Evolutionary conservation across 2,888 invertebrate genomes (phyloP), one percentile per base, ranked within the genome.

Genomic region (Napeogenes inachia): DNA sequence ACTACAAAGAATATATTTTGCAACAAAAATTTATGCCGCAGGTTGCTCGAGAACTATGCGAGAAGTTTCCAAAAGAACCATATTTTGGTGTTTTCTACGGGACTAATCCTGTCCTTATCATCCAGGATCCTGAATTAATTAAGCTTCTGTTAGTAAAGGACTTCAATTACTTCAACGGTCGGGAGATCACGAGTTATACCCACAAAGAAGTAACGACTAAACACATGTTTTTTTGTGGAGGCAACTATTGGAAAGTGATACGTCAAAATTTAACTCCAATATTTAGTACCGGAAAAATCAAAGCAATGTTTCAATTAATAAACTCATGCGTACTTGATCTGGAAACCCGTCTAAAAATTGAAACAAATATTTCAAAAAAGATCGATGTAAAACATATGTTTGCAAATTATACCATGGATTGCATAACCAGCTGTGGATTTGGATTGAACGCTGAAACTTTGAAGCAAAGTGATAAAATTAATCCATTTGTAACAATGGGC

Each of bases 231-330:
- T 76, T 71, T 56, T 70, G 72, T 0, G 69, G 75, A 53, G 88
- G 88, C 0, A 82, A 87, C 66, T 65, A 70, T 3, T 87, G 88
- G 87, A 84, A 80, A 21, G 21, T 21, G 21, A 21, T 21, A 21
- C 21, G 21, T 21, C 21, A 21, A 21, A 21, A 21, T 21, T 62
- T 83, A 12, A 82, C 82, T 0, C 83, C 83, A 2, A 58, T 87
- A 0, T 87, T 87, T 65, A 78, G 85, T 0, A 79, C 83, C 0
- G 71, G 79, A 0, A 87, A 86, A 68, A 83, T 87, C 76, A 86
- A 79, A 64, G 82, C 76, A 13, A 88, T 87, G 87, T 88, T 86
- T 57, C 70, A 79, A 62, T 66, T 86, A 10, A 78, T 87, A 73
- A 77, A 57, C 75, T 77, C 6, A 80, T 81, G 56, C 61, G 76